phyloP scores from a whole-genome alignment of 1,140 invertebrate genomes.

The Propsilocerus akamusi region DNA sequence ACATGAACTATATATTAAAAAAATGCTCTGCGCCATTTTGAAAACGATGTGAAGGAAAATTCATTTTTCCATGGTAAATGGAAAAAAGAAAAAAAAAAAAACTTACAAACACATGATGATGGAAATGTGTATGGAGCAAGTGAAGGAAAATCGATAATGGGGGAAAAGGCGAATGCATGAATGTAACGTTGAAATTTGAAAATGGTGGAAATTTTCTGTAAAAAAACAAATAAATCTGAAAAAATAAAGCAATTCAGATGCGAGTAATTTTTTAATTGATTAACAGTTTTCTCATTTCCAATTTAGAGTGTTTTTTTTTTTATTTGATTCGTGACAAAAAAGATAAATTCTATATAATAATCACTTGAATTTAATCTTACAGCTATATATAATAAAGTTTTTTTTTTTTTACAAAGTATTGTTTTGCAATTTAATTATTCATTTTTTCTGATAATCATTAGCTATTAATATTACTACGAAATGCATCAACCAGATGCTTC shows the following conservation, averaged over 20 bases:
- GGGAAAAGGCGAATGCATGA: not conserved
- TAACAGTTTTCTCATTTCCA: not conserved
- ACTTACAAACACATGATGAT: not conserved
- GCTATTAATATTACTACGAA: too few species aligned
- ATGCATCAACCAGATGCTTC: too few species aligned
- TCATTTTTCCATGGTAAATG: not conserved
- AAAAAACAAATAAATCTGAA: not conserved
- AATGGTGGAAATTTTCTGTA: not conserved
- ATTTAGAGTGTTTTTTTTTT: not conserved
- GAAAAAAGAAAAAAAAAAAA: not conserved
- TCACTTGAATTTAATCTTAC: too few species aligned
- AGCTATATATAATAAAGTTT: too few species aligned
- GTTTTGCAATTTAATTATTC: too few species aligned
- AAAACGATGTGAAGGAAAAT: too few species aligned
- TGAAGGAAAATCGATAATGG: slow-evolving; percentile 1
- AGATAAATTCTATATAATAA: not conserved
- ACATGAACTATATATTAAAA: too few species aligned
- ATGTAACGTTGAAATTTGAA: not conserved
- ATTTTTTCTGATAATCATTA: too few species aligned
- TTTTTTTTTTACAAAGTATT: too few species aligned
- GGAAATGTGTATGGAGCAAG: too few species aligned
- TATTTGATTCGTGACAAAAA: slow-evolving; percentile 3
- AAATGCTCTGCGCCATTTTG: too few species aligned
- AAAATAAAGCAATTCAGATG: not conserved
- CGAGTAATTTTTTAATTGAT: not conserved